Conservation (phyloP, 2,888 invertebrate genomes). For the Chloroclysta siterata region DNA sequence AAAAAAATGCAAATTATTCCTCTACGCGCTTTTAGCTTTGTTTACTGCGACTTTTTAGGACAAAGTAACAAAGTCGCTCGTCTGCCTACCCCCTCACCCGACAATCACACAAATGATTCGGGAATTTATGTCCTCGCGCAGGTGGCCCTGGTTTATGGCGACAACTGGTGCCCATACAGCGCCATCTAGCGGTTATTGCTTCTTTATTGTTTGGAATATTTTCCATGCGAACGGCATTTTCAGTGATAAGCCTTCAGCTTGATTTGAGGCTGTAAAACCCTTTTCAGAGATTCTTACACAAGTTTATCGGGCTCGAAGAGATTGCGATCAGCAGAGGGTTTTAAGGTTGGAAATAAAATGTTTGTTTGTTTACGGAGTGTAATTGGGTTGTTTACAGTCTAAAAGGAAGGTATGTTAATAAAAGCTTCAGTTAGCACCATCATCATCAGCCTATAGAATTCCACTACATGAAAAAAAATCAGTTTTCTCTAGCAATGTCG, state of each 20-base stretch:
- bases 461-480: too few species aligned
- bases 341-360: not conserved
- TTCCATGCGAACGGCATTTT: not conserved
- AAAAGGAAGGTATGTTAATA: too few species aligned
- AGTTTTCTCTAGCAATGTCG: too few species aligned
- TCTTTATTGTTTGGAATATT: slow-evolving; percentile 25
- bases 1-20: too few species aligned
- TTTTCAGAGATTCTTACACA: not conserved
- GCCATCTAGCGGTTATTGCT: slow-evolving; percentile 28
- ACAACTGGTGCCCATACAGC: slow-evolving; percentile 18
- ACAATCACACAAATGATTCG: slow-evolving; percentile 50
- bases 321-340: slow-evolving; percentile 2
- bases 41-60: not conserved
- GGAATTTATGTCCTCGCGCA: slow-evolving; percentile 44
- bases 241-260: slow-evolving; percentile 10
- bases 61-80: slow-evolving; percentile 25
- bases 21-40: not conserved
- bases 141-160: slow-evolving; percentile 41
- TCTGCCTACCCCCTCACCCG: slow-evolving; percentile 28
- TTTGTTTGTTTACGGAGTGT: not conserved
- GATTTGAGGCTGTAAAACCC: slow-evolving; percentile 18
- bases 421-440: too few species aligned
- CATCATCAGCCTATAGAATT: too few species aligned
- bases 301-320: not conserved
- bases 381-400: not conserved